These are phyloP conservation scores for Drosophila vallismaia DNA, from an alignment of 2,888 invertebrate species.

Conservation along the genomic window DNA sequence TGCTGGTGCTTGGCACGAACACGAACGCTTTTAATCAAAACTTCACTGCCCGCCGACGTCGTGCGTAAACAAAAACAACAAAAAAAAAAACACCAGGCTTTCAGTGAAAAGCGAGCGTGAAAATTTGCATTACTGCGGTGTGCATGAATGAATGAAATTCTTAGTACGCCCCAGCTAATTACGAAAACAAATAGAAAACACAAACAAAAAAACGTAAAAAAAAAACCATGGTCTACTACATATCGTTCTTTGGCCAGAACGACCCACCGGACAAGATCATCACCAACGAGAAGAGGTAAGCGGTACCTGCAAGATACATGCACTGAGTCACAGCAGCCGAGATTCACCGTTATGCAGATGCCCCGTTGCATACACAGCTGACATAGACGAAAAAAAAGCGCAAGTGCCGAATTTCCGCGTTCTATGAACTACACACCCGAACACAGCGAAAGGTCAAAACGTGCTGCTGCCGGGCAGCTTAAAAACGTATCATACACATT, in stretches of 20 bases:
- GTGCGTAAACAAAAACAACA: slow-evolving; percentile 64
- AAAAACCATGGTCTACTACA: slow-evolving; percentile 82
- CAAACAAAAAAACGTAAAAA: slow-evolving; percentile 46
- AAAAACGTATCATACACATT: slow-evolving; percentile 5
- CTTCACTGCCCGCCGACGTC: slow-evolving; percentile 18
- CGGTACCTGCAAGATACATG: not conserved
- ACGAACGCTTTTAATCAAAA: slow-evolving; percentile 56
- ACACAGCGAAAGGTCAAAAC: slow-evolving; percentile 67
- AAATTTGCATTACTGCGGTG: slow-evolving; percentile 71
- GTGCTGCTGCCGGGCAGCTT: slow-evolving; percentile 52
- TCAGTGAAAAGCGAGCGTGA: slow-evolving; percentile 48
- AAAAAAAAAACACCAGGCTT: slow-evolving; percentile 35
- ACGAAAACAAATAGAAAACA: slow-evolving; percentile 63
- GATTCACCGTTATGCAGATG: slow-evolving; percentile 43
- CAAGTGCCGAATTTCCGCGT: slow-evolving; percentile 66
- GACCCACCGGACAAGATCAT: slow-evolving; percentile 83
- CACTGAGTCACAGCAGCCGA: slow-evolving; percentile 55
- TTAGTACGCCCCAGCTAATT: slow-evolving; percentile 52
- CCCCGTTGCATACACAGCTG: slow-evolving; percentile 44
- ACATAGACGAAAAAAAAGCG: slow-evolving; percentile 27
- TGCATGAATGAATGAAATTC: slow-evolving; percentile 70
- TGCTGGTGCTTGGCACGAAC: slow-evolving; percentile 76
- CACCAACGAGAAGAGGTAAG: slow-evolving; percentile 78
- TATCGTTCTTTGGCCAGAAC: slow-evolving; percentile 78
- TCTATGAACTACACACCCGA: slow-evolving; percentile 64